A percentile compares a stretch with the other conserved stretches of the same genome.
These are phyloP conservation scores for Chymomyza fuscimana DNA, from an alignment of 2,888 invertebrate genomes.

Conservation along the genomic window DNA sequence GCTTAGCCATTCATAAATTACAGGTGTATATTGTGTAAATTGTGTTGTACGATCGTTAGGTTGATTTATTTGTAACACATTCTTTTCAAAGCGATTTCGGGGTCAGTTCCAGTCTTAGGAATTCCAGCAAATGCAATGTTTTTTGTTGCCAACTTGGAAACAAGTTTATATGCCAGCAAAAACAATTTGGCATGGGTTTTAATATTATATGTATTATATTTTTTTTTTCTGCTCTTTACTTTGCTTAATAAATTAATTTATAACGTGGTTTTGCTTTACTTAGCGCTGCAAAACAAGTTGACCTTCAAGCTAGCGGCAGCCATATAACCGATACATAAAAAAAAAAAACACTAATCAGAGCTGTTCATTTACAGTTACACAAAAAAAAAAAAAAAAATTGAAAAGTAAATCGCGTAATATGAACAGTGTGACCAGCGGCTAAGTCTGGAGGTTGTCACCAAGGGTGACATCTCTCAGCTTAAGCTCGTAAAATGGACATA, in stretches of 20 bases:
- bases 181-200: conserved; percentile 30
- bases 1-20: background rate
- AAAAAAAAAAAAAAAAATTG: background rate
- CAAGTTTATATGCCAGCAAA: conserved; percentile 45
- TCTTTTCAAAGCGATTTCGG: conserved; percentile 41
- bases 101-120: conserved; percentile 51
- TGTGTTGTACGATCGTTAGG: conserved; percentile 13
- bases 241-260: conserved; percentile 55
- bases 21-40: background rate
- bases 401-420: background rate
- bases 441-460: conserved; percentile 25
- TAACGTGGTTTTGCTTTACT: conserved; percentile 40
- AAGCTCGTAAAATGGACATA: background rate
- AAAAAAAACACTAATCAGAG: background rate
- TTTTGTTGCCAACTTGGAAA: conserved; percentile 32
- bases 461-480: conserved; percentile 19
- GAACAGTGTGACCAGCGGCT: conserved; percentile 13
- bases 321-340: conserved; percentile 22
- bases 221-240: conserved; percentile 30
- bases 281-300: conserved; percentile 52
- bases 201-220: conserved; percentile 10
- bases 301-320: conserved; percentile 42
- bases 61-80: conserved; percentile 19
- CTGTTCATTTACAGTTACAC: conserved; percentile 27
- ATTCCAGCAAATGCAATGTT: conserved; percentile 41